Percentiles rank a stretch among this genome's conserved stretches.
phyloP scores from a whole-genome alignment of 1,140 invertebrate genomes.

The Thaumetopoea pityocampa region DNA sequence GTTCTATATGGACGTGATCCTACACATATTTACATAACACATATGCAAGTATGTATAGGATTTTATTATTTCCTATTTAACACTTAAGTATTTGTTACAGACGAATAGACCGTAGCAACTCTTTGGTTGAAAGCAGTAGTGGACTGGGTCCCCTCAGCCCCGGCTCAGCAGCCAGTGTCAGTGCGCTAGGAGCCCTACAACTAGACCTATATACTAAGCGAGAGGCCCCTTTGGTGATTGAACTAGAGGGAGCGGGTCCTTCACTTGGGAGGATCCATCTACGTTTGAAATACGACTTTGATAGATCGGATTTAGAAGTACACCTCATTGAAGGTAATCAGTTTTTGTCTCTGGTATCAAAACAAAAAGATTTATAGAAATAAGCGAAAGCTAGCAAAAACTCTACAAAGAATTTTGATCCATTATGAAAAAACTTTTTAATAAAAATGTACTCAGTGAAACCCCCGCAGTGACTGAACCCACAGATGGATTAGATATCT shows the following conservation, averaged over 20 bases:
- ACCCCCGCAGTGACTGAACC: too few relatives aligned
- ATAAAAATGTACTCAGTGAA: too few relatives aligned
- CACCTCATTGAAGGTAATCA: constrained; percentile 89
- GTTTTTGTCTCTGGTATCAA: too few relatives aligned
- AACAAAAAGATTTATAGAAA: too few relatives aligned
- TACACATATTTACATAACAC: too few relatives aligned
- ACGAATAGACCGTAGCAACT: constrained; percentile 73
- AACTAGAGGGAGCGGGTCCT: constrained; percentile 77
- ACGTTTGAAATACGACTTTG: constrained; percentile 92
- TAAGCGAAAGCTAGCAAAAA: too few relatives aligned
- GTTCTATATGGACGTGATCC: too few relatives aligned
- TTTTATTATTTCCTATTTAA: not conserved
- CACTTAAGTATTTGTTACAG: constrained; percentile 32
- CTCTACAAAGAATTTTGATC: too few relatives aligned
- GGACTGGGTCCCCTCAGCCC: constrained; percentile 62
- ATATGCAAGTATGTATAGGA: too few relatives aligned
- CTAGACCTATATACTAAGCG: constrained; percentile 88
- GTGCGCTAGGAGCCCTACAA: constrained; percentile 88
- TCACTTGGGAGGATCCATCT: constrained; percentile 88
- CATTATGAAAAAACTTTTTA: too few relatives aligned
- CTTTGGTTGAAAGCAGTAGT: constrained; percentile 69
- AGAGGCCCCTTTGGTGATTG: constrained; percentile 84
- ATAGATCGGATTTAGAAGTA: constrained; percentile 90
- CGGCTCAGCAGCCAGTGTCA: constrained; percentile 71
- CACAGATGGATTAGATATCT: too few relatives aligned